Conservation (phyloP, 2,888 invertebrate species). For the Harpalus rufipes region DNA sequence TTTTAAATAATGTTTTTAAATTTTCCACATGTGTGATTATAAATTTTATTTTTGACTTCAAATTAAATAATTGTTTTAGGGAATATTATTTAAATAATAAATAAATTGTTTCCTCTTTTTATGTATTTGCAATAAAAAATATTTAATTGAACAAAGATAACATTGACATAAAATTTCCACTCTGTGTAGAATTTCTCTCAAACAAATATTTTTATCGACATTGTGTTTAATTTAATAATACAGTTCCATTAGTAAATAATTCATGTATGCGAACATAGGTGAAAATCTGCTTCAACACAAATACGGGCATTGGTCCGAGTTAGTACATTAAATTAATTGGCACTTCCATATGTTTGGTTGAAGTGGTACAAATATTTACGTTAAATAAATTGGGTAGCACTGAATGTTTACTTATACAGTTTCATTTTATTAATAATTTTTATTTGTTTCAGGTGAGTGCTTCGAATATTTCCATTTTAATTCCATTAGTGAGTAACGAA, state of each 20-base stretch:
- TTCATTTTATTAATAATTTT: constrained; percentile 35
- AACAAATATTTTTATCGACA: neutral
- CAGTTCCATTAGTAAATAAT: constrained; percentile 2
- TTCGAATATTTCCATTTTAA: constrained; percentile 9
- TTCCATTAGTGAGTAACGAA: constrained; percentile 28
- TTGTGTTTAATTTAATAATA: constrained; percentile 18
- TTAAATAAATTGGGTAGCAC: constrained; percentile 25
- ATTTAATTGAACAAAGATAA: constrained; percentile 1
- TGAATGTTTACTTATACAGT: constrained; percentile 18
- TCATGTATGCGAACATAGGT: constrained; percentile 2
- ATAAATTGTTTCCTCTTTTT: neutral
- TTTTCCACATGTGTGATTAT: too few relatives aligned
- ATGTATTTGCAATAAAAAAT: neutral
- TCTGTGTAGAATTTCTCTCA: neutral
- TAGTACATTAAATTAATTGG: constrained; percentile 34
- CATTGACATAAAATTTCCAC: neutral
- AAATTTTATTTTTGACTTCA: too few relatives aligned
- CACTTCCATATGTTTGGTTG: constrained; percentile 13
- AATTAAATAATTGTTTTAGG: too few relatives aligned
- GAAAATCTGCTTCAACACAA: constrained; percentile 14
- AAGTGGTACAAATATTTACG: constrained; percentile 23
- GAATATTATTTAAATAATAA: neutral
- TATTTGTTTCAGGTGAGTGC: constrained; percentile 46
- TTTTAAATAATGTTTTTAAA: too few relatives aligned
- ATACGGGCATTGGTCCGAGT: neutral